Evolutionary conservation across 2,113 vertebrate species (phyloP).

Genomic region (Cervus canadensis): DNA sequence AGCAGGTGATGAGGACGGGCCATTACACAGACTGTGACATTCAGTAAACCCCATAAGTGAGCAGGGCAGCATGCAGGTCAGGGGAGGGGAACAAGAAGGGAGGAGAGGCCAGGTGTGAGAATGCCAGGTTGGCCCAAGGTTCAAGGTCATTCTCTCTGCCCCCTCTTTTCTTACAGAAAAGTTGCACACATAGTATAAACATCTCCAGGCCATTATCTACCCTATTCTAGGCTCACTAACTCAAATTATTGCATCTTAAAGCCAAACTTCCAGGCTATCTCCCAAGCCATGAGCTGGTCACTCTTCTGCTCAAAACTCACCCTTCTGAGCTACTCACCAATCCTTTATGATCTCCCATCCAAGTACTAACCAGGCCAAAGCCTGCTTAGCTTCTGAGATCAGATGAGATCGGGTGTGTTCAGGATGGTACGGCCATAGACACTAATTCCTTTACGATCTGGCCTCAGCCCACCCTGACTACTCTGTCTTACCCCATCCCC

Average conservation of each 20-base stretch:
- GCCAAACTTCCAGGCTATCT: neutral
- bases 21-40: rapidly evolving
- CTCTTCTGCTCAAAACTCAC: neutral
- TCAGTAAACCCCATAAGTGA: neutral
- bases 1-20: neutral
- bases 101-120: neutral
- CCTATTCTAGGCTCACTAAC: neutral
- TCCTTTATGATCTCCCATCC: neutral
- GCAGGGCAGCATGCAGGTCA: neutral
- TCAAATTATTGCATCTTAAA: neutral
- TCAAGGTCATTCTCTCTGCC: neutral
- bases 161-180: neutral
- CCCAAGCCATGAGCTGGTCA: neutral
- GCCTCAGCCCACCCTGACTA: too few species aligned
- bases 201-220: neutral
- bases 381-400: neutral
- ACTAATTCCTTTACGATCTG: neutral
- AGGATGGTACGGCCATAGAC: neutral
- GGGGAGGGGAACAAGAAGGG: neutral
- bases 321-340: too few species aligned
- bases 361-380: neutral
- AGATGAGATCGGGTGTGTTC: neutral
- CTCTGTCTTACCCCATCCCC: neutral
- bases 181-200: neutral
- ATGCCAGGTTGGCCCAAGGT: neutral